Evolutionary conservation across 2,113 vertebrate species (phyloP).

Genomic region (Percopsis transmontana): DNA sequence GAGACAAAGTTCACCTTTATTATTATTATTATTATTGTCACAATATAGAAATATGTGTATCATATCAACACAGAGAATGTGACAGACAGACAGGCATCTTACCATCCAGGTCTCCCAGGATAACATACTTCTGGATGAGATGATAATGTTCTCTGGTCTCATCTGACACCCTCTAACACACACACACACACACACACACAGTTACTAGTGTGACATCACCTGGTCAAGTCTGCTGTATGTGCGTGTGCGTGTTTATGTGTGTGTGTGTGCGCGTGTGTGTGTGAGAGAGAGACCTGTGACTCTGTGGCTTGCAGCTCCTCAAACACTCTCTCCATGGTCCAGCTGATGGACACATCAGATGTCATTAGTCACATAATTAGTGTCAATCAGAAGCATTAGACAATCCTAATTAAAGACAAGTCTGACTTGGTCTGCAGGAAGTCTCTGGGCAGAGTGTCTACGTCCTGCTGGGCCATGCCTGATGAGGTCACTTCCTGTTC

Average conservation of each 20-base stretch:
- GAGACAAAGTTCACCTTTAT: too few species aligned
- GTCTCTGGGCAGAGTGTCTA: constrained; percentile 89
- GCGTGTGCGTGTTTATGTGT: not conserved
- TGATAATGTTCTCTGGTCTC: constrained; percentile 94
- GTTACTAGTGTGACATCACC: not conserved
- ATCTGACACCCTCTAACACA: constrained; percentile 87
- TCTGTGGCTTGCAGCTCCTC: constrained; percentile 96
- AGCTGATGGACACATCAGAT: constrained; percentile 70
- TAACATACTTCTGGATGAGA: constrained; percentile 94
- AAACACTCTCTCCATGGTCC: constrained; percentile 95
- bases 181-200: constrained; percentile 9
- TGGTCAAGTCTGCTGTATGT: too few species aligned
- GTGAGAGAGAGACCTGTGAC: constrained; percentile 78
- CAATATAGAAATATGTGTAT: too few species aligned
- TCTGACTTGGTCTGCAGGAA: constrained; percentile 92
- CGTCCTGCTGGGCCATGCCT: constrained; percentile 82
- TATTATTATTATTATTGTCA: too few species aligned
- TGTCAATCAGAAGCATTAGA: too few species aligned
- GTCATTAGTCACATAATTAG: too few species aligned
- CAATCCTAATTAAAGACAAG: too few species aligned
- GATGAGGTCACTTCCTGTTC: constrained; percentile 93
- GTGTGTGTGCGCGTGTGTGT: not conserved
- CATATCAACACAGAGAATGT: not conserved
- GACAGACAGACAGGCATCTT: constrained; percentile 18
- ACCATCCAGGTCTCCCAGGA: constrained; percentile 94